These are phyloP conservation scores for Rhabdomys pumilio DNA, from an alignment of 2,797 vertebrate species.

Conservation along the genomic window DNA sequence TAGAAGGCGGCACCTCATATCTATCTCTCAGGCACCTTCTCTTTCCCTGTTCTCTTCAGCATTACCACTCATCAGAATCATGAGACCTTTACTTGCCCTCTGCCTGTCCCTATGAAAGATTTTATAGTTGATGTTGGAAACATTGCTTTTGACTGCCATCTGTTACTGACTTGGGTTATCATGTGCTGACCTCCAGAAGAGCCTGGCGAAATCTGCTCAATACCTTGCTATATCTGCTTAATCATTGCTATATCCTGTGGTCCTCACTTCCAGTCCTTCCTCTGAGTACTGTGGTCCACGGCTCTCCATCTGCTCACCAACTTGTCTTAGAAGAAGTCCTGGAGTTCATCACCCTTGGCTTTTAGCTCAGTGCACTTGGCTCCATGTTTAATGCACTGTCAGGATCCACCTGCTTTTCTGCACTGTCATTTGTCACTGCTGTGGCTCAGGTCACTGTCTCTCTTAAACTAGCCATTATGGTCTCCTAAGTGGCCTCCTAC, in stretches of 20 bases:
- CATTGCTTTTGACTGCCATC: background rate
- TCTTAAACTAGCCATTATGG: background rate
- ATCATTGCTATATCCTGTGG: rapidly evolving
- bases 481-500: background rate
- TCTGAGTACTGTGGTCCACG: background rate
- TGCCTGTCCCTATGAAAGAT: background rate
- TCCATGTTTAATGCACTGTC: background rate
- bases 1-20: background rate
- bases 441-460: background rate
- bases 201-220: background rate
- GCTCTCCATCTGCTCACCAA: background rate
- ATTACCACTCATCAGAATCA: background rate
- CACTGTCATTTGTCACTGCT: background rate
- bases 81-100: background rate
- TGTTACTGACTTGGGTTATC: background rate
- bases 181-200: background rate
- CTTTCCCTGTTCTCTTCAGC: background rate
- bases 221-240: background rate
- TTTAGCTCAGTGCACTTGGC: background rate
- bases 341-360: background rate
- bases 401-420: background rate
- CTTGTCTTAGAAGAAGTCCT: background rate
- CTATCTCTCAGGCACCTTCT: slow-evolving; percentile 17
- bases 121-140: slow-evolving; percentile 22
- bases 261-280: background rate